Base-by-base conservation (phyloP, 2,113 vertebrate species). In the Heterotilapia buettikoferi region DNA sequence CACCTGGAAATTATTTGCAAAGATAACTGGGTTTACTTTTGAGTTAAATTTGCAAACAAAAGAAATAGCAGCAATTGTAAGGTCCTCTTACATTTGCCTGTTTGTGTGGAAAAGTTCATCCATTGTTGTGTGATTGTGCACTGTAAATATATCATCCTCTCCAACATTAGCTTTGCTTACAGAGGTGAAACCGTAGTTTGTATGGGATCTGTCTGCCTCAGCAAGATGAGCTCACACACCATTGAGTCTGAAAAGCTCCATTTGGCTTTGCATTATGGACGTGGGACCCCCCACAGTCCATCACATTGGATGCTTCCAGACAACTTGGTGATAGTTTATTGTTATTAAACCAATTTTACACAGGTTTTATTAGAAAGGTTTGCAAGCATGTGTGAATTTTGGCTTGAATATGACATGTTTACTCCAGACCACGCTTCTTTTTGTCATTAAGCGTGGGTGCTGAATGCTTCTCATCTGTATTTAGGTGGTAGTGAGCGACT, bases 161-260 rank as follows among this genome's bases (percentile, higher is more conserved):
- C 86, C 82, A 63, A 94, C 92, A 94, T 93, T 91, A 90, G 90
- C 94, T 97, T 96, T 97, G 97, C 97, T 97, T 97, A 97, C 96
- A 96, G 85, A 95, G 83, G 94, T 95, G 80, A 96, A 97, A 96
- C 83, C 81, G 78, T 87, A 47, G 53, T 96, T 96, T 97, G 95
- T 95, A 95, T 97, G 88, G 93, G 94, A 96, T 97, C 61, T 96
- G 96, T 95, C 86, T 82, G 93, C 92, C 94, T 93, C 95, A 97
- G 97, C 98, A 95, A 90, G 97, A 97, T 97, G 86, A 94, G 9
- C 82, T 95, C 93, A 95, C 96, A 97, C 94, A 90, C 96, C 93
- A 96, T 94, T 96, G 95, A 94, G 33, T 91, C 86, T 95, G 84
- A 97, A 97, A 94, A 86, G 95, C 68, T 73, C 93, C 18, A 94